Percentiles rank a stretch among this genome's conserved stretches.
Conservation (phyloP, 2,797 vertebrate genomes). For the Squalus acanthias region DNA sequence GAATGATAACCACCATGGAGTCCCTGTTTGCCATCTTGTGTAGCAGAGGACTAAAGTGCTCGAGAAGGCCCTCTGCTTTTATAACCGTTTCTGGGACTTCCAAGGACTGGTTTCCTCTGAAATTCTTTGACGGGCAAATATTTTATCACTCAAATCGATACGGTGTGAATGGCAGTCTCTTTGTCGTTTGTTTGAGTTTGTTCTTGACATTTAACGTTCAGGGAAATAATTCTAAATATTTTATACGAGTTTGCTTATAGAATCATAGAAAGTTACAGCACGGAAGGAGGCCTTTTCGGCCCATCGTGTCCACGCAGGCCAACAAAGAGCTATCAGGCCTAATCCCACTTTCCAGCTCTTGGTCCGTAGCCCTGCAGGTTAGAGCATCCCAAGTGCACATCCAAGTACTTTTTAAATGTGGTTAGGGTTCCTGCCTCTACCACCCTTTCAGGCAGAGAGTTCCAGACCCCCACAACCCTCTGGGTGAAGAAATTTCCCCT, state of each 20-base stretch:
- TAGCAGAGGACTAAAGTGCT: background rate
- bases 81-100: background rate
- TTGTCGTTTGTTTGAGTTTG: background rate
- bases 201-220: background rate
- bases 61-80: background rate
- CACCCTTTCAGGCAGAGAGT: too few relatives aligned
- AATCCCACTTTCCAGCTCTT: too few relatives aligned
- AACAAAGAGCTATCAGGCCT: too few relatives aligned
- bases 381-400: too few relatives aligned
- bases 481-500: too few relatives aligned
- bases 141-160: background rate
- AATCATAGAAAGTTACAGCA: too few relatives aligned
- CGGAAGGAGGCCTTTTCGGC: too few relatives aligned
- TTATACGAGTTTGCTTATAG: background rate
- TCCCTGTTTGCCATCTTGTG: background rate
- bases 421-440: too few relatives aligned
- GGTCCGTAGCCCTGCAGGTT: too few relatives aligned
- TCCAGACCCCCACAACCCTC: too few relatives aligned
- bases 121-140: background rate
- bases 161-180: background rate
- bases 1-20: background rate
- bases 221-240: background rate
- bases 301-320: too few relatives aligned
- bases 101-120: background rate
- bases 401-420: too few relatives aligned